phyloP scores from a whole-genome alignment of 1,140 invertebrate species.

The Chironomus striatipennis region DNA sequence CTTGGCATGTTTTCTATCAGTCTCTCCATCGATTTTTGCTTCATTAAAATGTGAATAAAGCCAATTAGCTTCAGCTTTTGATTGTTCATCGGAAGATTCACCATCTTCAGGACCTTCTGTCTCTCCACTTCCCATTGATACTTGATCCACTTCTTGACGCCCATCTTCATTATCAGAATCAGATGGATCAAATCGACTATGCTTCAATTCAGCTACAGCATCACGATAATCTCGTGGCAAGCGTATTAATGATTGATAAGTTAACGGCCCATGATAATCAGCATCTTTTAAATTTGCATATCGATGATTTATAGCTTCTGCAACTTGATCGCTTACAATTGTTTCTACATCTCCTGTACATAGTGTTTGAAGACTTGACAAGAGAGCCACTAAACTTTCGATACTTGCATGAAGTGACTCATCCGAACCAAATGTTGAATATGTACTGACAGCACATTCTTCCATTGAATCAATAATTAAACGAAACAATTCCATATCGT shows the following conservation, averaged over 20 bases:
- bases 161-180: conserved; percentile 46
- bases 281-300: conserved; percentile 67
- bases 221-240: conserved; percentile 65
- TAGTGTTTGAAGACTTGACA: conserved; percentile 72
- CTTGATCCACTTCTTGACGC: conserved; percentile 36
- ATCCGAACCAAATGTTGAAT: conserved; percentile 53
- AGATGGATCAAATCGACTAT: conserved; percentile 46
- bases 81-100: conserved; percentile 37
- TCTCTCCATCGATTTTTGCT: conserved; percentile 36
- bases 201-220: conserved; percentile 46
- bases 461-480: conserved; percentile 89
- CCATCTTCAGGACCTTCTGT: conserved; percentile 61
- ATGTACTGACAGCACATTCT: conserved; percentile 56
- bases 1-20: conserved; percentile 38
- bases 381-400: conserved; percentile 71
- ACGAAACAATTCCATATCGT: conserved; percentile 84
- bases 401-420: conserved; percentile 69
- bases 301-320: conserved; percentile 57
- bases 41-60: conserved; percentile 37
- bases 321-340: conserved; percentile 37
- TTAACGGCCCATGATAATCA: conserved; percentile 74
- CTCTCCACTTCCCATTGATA: conserved; percentile 56
- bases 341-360: conserved; percentile 59
- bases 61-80: conserved; percentile 37
- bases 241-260: conserved; percentile 73